Conservation (phyloP, 2,797 vertebrate species). For the Distichodus sexfasciatus region DNA sequence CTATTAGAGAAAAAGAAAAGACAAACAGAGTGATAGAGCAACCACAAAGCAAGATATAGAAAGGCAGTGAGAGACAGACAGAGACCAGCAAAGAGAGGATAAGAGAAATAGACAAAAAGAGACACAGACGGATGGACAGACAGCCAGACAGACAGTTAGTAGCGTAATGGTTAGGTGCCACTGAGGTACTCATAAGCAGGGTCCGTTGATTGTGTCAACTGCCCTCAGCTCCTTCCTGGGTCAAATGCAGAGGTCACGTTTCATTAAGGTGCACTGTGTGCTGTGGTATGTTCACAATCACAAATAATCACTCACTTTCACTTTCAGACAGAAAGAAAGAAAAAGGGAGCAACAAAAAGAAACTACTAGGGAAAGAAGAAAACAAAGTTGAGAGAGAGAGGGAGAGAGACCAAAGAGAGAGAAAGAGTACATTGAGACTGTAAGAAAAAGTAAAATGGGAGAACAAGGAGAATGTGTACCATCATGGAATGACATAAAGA, state of each 20-base stretch:
- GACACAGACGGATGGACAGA: neutral
- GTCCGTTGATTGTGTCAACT: no score
- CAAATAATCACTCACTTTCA: no score
- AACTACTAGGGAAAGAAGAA: neutral
- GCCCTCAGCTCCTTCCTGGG: no score
- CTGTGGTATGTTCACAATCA: no score
- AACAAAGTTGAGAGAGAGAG: conserved; percentile 5
- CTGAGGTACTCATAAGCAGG: no score
- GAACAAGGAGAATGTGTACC: neutral
- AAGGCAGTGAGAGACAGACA: neutral
- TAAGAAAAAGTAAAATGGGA: neutral
- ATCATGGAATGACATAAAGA: neutral
- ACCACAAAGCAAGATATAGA: neutral
- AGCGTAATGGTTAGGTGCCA: no score
- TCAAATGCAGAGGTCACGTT: no score
- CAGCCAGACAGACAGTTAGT: conserved; percentile 25
- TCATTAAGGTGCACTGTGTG: no score
- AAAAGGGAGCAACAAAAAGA: conserved; percentile 11
- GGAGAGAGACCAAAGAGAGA: neutral
- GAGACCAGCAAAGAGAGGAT: neutral
- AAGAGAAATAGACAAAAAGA: neutral
- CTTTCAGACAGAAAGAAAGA: conserved; percentile 9
- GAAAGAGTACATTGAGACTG: neutral
- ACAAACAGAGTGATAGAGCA: no score
- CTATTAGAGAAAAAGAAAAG: no score